Percentiles rank a stretch among this genome's conserved stretches.
Conservation (phyloP, 1,140 invertebrate genomes). For the Drosophila burlai region DNA sequence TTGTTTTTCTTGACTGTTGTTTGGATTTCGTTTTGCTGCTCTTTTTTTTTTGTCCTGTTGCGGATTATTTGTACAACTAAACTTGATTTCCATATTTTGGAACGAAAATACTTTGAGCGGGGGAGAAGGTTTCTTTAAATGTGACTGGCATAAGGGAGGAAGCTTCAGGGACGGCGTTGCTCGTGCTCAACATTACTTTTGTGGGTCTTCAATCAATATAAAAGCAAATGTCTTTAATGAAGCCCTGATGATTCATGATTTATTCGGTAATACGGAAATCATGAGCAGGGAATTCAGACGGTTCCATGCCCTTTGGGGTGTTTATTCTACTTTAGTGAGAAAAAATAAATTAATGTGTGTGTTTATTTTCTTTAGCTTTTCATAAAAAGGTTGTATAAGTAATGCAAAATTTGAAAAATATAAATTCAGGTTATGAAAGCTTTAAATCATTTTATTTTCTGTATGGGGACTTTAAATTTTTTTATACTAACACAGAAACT, state of each 20-base stretch:
- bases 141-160: constrained; percentile 28
- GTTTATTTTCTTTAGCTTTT: neutral
- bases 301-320: constrained; percentile 3
- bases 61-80: constrained; percentile 64
- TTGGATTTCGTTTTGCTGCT: constrained; percentile 40
- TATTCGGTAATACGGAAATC: constrained; percentile 27
- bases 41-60: constrained; percentile 17
- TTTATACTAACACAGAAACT: neutral
- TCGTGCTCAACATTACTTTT: constrained; percentile 13
- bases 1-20: constrained; percentile 30
- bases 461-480: no score
- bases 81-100: constrained; percentile 65
- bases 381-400: neutral
- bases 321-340: neutral
- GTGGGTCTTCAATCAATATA: constrained; percentile 36
- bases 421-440: neutral
- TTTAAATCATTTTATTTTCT: neutral
- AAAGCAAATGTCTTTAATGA: constrained; percentile 26
- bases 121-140: constrained; percentile 21
- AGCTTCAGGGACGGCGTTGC: neutral
- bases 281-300: neutral
- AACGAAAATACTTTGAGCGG: constrained; percentile 36
- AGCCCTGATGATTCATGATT: constrained; percentile 37
- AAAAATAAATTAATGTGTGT: neutral
- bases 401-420: neutral